A percentile compares a stretch with the other conserved stretches of the same genome.
phyloP scores from a whole-genome alignment of 2,888 invertebrate genomes.

The Isoperla grammatica region DNA sequence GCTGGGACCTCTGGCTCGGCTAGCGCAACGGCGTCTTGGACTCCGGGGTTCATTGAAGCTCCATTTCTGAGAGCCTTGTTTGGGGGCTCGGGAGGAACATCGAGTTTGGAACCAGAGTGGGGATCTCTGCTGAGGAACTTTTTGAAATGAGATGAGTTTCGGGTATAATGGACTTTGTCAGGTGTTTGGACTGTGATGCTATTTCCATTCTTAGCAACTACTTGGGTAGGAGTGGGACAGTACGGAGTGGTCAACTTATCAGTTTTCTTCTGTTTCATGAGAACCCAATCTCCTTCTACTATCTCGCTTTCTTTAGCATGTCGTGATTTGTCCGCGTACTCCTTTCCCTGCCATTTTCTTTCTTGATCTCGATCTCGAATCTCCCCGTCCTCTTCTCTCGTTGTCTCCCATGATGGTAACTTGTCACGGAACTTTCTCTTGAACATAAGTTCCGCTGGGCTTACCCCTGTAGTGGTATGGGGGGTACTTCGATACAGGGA shows the following conservation, averaged over 20 bases:
- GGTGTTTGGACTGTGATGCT: no score
- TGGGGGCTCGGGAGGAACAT: no score
- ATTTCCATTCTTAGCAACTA: no score
- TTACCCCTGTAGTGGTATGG: constrained; percentile 35
- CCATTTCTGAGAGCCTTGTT: background rate
- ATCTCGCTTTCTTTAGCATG: background rate
- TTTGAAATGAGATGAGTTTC: constrained; percentile 1
- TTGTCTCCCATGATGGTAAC: background rate
- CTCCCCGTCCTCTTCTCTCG: background rate
- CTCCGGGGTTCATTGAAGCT: no score
- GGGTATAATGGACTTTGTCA: background rate
- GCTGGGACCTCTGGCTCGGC: no score
- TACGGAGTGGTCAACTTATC: background rate
- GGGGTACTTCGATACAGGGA: constrained; percentile 31
- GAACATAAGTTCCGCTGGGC: constrained; percentile 27
- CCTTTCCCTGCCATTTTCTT: background rate
- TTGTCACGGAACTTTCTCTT: background rate
- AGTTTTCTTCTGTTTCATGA: background rate
- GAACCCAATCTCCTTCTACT: constrained; percentile 3
- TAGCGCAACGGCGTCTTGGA: no score
- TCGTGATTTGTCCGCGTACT: background rate
- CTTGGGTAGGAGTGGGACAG: background rate
- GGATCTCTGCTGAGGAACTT: background rate
- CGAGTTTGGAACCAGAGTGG: no score
- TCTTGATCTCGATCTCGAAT: background rate